These are phyloP conservation scores for Chlorospingus semifuscus DNA, from an alignment of 2,797 vertebrate species.

Conservation along the genomic window DNA sequence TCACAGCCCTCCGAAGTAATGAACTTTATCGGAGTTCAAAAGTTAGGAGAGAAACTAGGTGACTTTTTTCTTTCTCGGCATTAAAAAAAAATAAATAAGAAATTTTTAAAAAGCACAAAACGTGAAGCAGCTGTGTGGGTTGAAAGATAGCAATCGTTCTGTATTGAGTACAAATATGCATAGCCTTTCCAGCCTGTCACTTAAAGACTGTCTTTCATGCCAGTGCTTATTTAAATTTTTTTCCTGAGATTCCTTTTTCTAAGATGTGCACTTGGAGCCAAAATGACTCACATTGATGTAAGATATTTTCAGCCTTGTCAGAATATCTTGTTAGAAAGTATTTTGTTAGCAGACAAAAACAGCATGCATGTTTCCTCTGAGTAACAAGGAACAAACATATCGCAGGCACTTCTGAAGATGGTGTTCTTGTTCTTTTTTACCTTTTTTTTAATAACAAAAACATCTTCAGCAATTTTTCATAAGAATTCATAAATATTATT, in stretches of 20 bases:
- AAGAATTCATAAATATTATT: constrained; percentile 23
- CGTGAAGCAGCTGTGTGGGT: background rate
- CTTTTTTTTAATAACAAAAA: background rate
- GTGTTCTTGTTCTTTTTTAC: background rate
- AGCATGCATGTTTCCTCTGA: background rate
- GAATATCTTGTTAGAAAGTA: constrained; percentile 16
- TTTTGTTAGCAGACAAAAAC: constrained; percentile 25
- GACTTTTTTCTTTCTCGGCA: background rate
- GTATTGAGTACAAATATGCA: constrained; percentile 34
- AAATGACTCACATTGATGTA: constrained; percentile 15
- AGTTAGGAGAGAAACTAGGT: background rate
- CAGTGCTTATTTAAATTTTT: background rate
- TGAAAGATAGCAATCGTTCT: constrained; percentile 15
- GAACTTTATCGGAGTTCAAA: background rate
- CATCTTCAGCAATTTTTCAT: constrained; percentile 5
- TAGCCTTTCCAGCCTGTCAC: constrained; percentile 18
- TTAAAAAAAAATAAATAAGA: background rate
- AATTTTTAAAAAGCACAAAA: background rate
- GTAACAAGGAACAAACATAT: background rate
- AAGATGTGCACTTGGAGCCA: background rate
- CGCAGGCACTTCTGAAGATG: background rate
- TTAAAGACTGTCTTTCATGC: constrained; percentile 17
- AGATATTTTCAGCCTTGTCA: constrained; percentile 31
- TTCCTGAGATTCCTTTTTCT: background rate
- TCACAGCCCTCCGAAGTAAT: background rate